Base-by-base conservation (phyloP, 2,888 invertebrate species). In the Caenorhabditis becei region DNA sequence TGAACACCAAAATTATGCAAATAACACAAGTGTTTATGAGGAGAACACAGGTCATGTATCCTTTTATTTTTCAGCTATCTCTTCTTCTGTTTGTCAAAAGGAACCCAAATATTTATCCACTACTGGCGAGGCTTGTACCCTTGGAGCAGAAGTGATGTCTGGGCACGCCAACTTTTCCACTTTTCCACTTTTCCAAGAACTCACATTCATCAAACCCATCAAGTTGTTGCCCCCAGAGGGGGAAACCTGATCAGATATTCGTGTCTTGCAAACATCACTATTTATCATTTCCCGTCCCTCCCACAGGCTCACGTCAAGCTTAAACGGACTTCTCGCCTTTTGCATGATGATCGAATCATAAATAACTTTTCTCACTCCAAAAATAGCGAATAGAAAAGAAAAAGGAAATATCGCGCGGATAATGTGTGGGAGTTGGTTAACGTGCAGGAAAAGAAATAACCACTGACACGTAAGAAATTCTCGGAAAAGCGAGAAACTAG, bases 221-320 rank as follows among this genome's bases (percentile, higher is more conserved):
- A 41, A 41, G 41, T 41, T 58, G 44, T 47, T 35, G n/a, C 26
- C 49, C 14, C 10, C 24, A 41, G 41, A 41, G 41, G 16, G 41
- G 14, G 41, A 28, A 70, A 71, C 54, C 20, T 54, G 70, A 71
- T 63, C 71, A 56, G 44, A 41, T 54, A 56, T 63, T 44, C 56
- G 14, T 47, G 32, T 35, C 23, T 62, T 54, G 32, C 70, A 61
- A 71, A 71, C 62, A 71, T 71, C 62, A 62, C 62, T 71, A 71
- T 62, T 71, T 72, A 72, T 72, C 72, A 63, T 72, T 72, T 63
- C 72, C 63, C 35, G 11, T 49, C 28, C 44, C 35, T 37, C 28
- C 28, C n/a, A 1, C 51, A 1, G 5, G 3, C 23, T 24, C 51
- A 26, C 51, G 24, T 24, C 51, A 26, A 24, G 51, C 35, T 18